Conservation (phyloP, 2,797 vertebrate genomes). For the Varecia variegata region DNA sequence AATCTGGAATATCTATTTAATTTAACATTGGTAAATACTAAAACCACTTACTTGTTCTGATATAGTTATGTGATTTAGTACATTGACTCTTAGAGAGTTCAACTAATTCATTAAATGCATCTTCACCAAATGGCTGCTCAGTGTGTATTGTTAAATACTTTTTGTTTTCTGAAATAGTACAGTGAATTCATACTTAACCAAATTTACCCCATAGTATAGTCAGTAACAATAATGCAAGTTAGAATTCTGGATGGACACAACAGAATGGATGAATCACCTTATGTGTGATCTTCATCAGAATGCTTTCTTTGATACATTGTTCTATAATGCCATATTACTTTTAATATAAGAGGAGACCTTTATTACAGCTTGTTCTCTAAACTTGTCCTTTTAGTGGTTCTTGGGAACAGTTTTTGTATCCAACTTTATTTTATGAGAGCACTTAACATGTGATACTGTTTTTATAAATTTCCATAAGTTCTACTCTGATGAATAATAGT, state of each 20-base stretch:
- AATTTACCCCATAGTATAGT: not conserved
- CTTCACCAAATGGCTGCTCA: not conserved
- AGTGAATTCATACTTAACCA: not conserved
- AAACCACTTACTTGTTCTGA: not conserved
- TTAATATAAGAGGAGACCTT: not conserved
- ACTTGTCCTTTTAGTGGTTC: not conserved
- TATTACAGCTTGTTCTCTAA: not conserved
- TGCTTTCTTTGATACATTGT: not conserved
- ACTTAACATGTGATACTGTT: not conserved
- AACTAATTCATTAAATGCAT: not conserved
- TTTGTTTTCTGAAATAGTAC: not conserved
- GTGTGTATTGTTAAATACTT: not conserved
- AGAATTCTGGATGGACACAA: not conserved
- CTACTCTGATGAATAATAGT: not conserved
- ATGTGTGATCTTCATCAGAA: not conserved
- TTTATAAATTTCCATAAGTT: not conserved
- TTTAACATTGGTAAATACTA: not conserved
- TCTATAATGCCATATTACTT: not conserved
- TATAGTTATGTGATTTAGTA: not conserved
- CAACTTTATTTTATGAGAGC: not conserved
- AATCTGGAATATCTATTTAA: not conserved
- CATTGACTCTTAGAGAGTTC: not conserved
- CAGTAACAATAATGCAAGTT: not conserved
- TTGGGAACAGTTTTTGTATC: not conserved
- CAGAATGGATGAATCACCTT: not conserved